Evolutionary conservation across 1,140 invertebrate species (phyloP).

Genomic region (Adelges cooleyi): DNA sequence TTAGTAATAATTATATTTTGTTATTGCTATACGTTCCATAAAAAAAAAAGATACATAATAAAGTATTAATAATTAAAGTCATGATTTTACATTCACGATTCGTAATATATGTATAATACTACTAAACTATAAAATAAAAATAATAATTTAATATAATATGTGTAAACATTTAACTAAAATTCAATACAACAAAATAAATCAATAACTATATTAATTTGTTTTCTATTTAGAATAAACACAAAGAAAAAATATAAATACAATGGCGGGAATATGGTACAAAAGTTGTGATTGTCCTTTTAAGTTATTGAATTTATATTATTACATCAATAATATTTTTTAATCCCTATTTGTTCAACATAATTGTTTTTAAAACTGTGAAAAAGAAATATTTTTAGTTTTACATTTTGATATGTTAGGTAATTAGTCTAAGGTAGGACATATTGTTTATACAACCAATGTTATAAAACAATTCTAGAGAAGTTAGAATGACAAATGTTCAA

Average conservation of each 20-base stretch:
- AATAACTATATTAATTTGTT: neutral
- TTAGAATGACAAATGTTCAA: too few relatives aligned
- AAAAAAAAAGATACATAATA: slow-evolving; percentile 12
- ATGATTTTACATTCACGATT: too few relatives aligned
- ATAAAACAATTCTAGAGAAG: too few relatives aligned
- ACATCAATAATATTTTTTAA: neutral
- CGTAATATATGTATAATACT: too few relatives aligned
- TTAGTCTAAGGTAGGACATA: neutral
- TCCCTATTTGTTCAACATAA: too few relatives aligned
- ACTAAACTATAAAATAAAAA: too few relatives aligned
- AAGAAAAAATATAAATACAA: slow-evolving; percentile 2
- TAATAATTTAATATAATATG: neutral
- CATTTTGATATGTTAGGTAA: slow-evolving; percentile 15
- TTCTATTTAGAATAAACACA: neutral
- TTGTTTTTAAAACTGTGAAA: neutral
- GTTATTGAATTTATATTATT: neutral
- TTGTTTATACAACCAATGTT: too few relatives aligned
- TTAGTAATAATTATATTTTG: too few relatives aligned
- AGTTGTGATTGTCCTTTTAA: slow-evolving; percentile 16
- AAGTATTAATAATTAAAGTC: too few relatives aligned
- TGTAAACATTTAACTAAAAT: slow-evolving; percentile 5
- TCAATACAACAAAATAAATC: neutral
- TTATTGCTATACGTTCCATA: slow-evolving; percentile 20
- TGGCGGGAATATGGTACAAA: slow-evolving; percentile 6
- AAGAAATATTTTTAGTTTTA: slow-evolving; percentile 1